Evolutionary conservation across 2,797 vertebrate species (phyloP).

Genomic region (Macropodus opercularis): DNA sequence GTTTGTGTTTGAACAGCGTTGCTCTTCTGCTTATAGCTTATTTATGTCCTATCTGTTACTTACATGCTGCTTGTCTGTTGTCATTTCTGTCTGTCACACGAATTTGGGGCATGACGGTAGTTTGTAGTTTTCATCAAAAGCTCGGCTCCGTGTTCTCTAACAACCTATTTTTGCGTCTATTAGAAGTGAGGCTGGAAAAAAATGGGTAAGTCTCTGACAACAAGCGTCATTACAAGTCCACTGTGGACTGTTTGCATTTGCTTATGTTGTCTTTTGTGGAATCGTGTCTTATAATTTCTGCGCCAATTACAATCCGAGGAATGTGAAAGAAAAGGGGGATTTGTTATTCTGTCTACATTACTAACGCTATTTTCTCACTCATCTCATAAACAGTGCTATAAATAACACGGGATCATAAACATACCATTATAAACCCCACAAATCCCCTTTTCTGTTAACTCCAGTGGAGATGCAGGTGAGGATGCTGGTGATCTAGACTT

Average conservation of each 20-base stretch:
- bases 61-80: conserved; percentile 28
- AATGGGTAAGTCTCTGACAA: conserved; percentile 21
- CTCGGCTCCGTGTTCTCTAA: conserved; percentile 35
- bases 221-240: conserved; percentile 24
- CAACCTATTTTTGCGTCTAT: conserved; percentile 47
- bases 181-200: conserved; percentile 36
- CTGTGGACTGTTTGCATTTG: conserved; percentile 15
- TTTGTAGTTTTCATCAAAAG: conserved; percentile 37
- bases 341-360: conserved; percentile 13
- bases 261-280: conserved; percentile 12
- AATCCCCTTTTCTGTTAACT: conserved; percentile 15
- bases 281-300: conserved; percentile 18
- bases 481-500: conserved; percentile 90
- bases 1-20: background rate
- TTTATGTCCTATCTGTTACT: conserved; percentile 19
- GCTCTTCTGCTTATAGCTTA: background rate
- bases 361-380: background rate
- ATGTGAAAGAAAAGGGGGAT: conserved; percentile 24
- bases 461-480: conserved; percentile 83
- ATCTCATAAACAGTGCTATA: background rate
- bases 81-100: conserved; percentile 34
- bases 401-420: conserved; percentile 13
- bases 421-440: background rate
- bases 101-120: conserved; percentile 36
- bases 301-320: conserved; percentile 30